phyloP scores from a whole-genome alignment of 1,140 invertebrate genomes.

The Aphaenogaster floridana region DNA sequence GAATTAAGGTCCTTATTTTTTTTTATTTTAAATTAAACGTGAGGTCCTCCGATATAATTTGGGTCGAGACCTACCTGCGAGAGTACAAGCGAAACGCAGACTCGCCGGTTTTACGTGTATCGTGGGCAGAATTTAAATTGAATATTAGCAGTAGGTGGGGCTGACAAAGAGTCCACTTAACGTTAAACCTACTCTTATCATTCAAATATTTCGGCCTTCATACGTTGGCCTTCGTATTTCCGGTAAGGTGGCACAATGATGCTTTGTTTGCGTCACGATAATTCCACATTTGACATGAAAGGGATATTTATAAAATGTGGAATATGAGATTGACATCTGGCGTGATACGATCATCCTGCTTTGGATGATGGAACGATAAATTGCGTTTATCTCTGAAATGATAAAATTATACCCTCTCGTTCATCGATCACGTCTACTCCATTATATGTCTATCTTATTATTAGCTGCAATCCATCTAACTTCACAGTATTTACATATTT shows the following conservation, averaged over 20 bases:
- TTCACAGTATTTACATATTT: not conserved
- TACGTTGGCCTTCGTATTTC: conserved; percentile 32
- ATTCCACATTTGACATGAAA: conserved; percentile 32
- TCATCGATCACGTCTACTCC: not conserved
- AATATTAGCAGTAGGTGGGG: conserved; percentile 67
- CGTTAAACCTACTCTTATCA: conserved; percentile 52
- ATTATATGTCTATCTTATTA: conserved; percentile 26
- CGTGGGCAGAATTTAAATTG: conserved; percentile 74
- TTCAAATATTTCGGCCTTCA: conserved; percentile 48
- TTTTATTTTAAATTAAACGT: conserved; percentile 60
- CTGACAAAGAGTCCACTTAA: conserved; percentile 64
- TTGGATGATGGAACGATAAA: conserved; percentile 22
- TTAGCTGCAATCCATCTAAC: conserved; percentile 25
- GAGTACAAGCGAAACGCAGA: conserved; percentile 45
- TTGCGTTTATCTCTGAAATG: conserved; percentile 21
- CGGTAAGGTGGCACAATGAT: not conserved
- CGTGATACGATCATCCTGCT: not conserved
- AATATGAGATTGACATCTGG: conserved; percentile 28
- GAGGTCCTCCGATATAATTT: conserved; percentile 47
- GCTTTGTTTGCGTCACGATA: conserved; percentile 12
- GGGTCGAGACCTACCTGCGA: conserved; percentile 38
- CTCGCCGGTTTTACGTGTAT: conserved; percentile 69
- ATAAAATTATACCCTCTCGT: conserved; percentile 20
- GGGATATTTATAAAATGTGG: conserved; percentile 14
- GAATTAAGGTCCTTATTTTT: conserved; percentile 40